Evolutionary conservation across 2,797 vertebrate species (phyloP), one percentile per base, ranked within the genome.

Genomic region (Lophius americanus): DNA sequence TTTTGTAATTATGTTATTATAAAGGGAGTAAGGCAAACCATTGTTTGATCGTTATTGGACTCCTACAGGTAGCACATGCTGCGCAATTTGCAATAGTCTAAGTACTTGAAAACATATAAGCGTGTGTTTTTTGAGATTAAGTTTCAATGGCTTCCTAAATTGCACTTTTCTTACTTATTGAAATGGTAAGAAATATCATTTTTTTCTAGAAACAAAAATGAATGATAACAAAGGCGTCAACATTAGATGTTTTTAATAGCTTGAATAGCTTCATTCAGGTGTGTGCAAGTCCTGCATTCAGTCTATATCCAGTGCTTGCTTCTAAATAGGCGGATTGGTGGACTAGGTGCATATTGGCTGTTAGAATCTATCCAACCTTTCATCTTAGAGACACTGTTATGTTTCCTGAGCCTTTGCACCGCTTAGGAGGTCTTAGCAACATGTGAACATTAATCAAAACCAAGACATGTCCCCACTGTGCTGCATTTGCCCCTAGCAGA

Each of bases 1-100:
- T 61, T 83, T 64, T 78, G 68, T 80, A 78, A 84, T 48, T 59
- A 67, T 70, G 66, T 68, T 51, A 68, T 73, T 76, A 83, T 76
- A 67, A 57, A 78, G 72, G 14, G 46, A 76, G 79, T 74, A 85
- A 85, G 76, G 59, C 77, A 84, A 91, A 85, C 82, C 87, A 80
- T 77, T 75, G 60, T 85, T 81, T 81, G 75, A 80, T 84, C 84
- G 75, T 87, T 88, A 84, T 84, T 81, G 77, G 80, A 75, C 76
- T 85, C 85, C 85, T 68, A 84, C 86, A 87, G 84, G 73, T 84
- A 76, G 4, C 51, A 13, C 76, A 84, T 43, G 70, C 78, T 81
- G 84, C 60, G 83, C 63, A 46, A 78, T 68, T 51, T 35, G 57
- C 60, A 73, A 53, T 9, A 35, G 53, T 60, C 67, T 47, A 57